A percentile compares a stretch with the other conserved stretches of the same genome.
Conservation (phyloP, 2,888 invertebrate genomes). For the Lomographa bimaculata region DNA sequence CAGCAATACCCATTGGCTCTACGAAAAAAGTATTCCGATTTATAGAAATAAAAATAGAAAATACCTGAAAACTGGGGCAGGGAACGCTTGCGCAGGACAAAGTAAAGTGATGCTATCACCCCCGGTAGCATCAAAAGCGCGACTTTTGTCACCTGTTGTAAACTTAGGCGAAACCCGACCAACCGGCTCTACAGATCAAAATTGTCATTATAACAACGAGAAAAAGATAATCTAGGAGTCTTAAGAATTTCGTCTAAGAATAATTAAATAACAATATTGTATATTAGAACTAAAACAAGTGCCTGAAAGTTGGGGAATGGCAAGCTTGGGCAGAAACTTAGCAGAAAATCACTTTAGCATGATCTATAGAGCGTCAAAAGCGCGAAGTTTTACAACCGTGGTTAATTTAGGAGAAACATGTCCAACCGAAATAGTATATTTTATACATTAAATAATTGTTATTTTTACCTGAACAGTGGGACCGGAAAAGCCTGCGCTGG, state of each 20-base stretch:
- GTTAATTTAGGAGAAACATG: conserved; percentile 87
- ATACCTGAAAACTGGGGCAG: conserved; percentile 86
- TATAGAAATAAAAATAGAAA: conserved; percentile 21
- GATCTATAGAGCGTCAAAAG: conserved; percentile 86
- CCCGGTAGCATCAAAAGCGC: conserved; percentile 83
- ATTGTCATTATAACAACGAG: conserved; percentile 5
- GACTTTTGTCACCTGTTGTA: conserved; percentile 85
- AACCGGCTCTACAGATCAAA: conserved; percentile 83
- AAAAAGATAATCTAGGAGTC: too few relatives aligned
- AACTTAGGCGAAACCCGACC: conserved; percentile 87
- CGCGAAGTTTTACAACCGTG: conserved; percentile 85
- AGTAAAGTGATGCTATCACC: conserved; percentile 81
- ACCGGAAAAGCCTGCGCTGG: conserved; percentile 91
- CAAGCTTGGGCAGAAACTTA: conserved; percentile 90
- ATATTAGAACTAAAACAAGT: too few relatives aligned
- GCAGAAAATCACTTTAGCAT: too few relatives aligned
- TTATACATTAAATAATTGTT: too few relatives aligned
- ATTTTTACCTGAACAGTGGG: conserved; percentile 86
- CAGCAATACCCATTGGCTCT: conserved; percentile 89
- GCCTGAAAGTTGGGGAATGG: conserved; percentile 87
- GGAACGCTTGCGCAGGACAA: conserved; percentile 91
- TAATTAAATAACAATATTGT: background rate
- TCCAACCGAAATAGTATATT: too few relatives aligned
- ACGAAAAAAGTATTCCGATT: conserved; percentile 39
- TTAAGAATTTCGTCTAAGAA: too few relatives aligned